A percentile compares a stretch with the other conserved stretches of the same genome.
Conservation (phyloP, 1,140 invertebrate genomes). For the Zaprionus camerounensis region DNA sequence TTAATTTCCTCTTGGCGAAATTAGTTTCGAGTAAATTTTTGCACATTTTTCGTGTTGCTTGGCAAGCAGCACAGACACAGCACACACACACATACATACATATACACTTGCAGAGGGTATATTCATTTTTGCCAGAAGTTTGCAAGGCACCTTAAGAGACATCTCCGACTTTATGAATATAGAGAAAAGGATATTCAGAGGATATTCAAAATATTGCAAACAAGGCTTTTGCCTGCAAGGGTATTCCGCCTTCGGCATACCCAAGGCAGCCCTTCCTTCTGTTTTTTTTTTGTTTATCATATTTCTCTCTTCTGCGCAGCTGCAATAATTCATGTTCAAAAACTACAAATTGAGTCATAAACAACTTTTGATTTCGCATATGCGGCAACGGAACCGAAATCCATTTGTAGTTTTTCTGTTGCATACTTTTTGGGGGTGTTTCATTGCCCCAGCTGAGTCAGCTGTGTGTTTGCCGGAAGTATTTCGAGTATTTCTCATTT, state of each 20-base stretch:
- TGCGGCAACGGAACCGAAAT: conserved; percentile 35
- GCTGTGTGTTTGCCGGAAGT: conserved; percentile 45
- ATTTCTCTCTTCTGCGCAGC: conserved; percentile 41
- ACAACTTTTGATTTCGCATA: conserved; percentile 82
- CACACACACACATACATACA: background rate
- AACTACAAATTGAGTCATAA: conserved; percentile 83
- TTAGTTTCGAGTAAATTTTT: conserved; percentile 70
- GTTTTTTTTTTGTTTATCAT: conserved; percentile 2
- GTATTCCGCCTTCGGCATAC: too few species aligned
- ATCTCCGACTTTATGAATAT: too few species aligned
- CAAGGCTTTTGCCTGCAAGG: too few species aligned
- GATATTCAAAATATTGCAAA: too few species aligned
- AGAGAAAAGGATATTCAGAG: too few species aligned
- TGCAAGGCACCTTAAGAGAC: too few species aligned
- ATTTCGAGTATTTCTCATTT: conserved; percentile 46
- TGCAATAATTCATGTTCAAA: conserved; percentile 82
- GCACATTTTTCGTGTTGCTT: conserved; percentile 41
- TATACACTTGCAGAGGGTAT: too few species aligned
- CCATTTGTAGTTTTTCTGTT: conserved; percentile 29
- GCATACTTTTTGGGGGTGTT: conserved; percentile 65
- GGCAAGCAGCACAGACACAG: conserved; percentile 8
- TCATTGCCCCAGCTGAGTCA: conserved; percentile 19
- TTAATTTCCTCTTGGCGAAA: conserved; percentile 80
- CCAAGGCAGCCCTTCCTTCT: too few species aligned
- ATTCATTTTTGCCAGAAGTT: too few species aligned